A percentile compares a stretch with the other conserved stretches of the same genome.
phyloP scores from a whole-genome alignment of 2,888 invertebrate species.

The Caenorhabditis sulstoni region DNA sequence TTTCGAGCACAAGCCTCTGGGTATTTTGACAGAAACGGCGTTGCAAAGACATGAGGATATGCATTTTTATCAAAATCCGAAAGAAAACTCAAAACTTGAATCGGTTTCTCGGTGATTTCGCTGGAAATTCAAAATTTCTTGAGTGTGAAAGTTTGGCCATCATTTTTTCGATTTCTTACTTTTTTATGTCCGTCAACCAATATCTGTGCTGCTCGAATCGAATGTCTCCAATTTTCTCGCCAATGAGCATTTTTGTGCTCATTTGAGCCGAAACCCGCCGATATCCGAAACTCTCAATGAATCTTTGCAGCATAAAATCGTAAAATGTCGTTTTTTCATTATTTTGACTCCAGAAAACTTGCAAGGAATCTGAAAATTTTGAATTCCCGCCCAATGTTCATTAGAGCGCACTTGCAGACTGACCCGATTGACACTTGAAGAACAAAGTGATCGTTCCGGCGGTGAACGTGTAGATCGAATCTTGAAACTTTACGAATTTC shows the following conservation, averaged over 20 bases:
- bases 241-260: slow-evolving; percentile 7
- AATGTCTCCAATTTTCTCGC: slow-evolving; percentile 15
- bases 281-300: slow-evolving; percentile 27
- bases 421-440: slow-evolving; percentile 13
- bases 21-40: no score
- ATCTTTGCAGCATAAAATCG: slow-evolving; percentile 24
- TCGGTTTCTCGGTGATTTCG: background rate
- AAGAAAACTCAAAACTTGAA: background rate
- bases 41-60: no score
- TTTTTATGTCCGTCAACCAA: background rate
- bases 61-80: background rate
- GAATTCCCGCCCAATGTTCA: background rate
- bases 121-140: background rate
- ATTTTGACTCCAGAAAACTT: slow-evolving; percentile 3
- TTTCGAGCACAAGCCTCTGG: background rate
- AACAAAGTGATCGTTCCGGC: slow-evolving; percentile 6
- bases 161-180: background rate
- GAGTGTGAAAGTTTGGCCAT: background rate
- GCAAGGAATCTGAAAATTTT: slow-evolving; percentile 18
- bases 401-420: no score
- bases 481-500: background rate
- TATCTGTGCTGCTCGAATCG: background rate
- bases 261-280: slow-evolving; percentile 1
- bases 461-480: slow-evolving; percentile 15
- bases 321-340: slow-evolving; percentile 24